Percentiles rank a stretch among this genome's conserved stretches.
These are phyloP conservation scores for Netelia virgata DNA, from an alignment of 2,888 invertebrate genomes.

Conservation along the genomic window DNA sequence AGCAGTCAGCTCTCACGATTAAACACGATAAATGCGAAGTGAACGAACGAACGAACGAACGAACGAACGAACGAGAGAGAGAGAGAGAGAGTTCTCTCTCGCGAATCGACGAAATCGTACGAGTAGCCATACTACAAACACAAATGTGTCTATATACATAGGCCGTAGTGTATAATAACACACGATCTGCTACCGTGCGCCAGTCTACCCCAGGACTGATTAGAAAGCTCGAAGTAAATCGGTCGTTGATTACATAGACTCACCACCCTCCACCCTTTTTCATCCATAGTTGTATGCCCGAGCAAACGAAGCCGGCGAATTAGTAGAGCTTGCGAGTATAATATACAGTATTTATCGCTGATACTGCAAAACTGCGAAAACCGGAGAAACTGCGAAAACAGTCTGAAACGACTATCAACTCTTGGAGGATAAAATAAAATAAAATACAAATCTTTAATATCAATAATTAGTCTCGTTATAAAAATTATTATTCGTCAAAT, in stretches of 20 bases:
- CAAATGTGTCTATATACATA: slow-evolving; percentile 3
- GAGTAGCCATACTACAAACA: slow-evolving; percentile 4
- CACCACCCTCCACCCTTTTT: not conserved
- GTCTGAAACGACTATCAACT: not conserved
- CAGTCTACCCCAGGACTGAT: slow-evolving; percentile 55
- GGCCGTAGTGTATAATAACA: not conserved
- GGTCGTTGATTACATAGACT: slow-evolving; percentile 54
- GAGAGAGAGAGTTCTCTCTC: slow-evolving; percentile 26
- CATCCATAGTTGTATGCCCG: not conserved
- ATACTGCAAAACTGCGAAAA: not conserved
- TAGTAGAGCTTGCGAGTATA: slow-evolving; percentile 35
- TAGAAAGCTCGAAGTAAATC: slow-evolving; percentile 65
- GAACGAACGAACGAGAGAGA: slow-evolving; percentile 47
- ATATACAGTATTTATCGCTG: slow-evolving; percentile 42
- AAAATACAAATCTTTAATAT: too few relatives aligned
- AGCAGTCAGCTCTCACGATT: slow-evolving; percentile 35
- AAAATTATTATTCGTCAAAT: too few relatives aligned
- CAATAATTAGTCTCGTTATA: too few relatives aligned
- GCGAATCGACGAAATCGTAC: slow-evolving; percentile 51
- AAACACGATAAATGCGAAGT: slow-evolving; percentile 58
- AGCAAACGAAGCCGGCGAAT: slow-evolving; percentile 45
- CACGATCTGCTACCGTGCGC: slow-evolving; percentile 1
- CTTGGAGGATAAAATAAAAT: too few relatives aligned
- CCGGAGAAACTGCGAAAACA: not conserved
- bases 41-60: slow-evolving; percentile 47